These are phyloP conservation scores for Calameuta idolon DNA, from an alignment of 2,888 invertebrate genomes.

Conservation along the genomic window DNA sequence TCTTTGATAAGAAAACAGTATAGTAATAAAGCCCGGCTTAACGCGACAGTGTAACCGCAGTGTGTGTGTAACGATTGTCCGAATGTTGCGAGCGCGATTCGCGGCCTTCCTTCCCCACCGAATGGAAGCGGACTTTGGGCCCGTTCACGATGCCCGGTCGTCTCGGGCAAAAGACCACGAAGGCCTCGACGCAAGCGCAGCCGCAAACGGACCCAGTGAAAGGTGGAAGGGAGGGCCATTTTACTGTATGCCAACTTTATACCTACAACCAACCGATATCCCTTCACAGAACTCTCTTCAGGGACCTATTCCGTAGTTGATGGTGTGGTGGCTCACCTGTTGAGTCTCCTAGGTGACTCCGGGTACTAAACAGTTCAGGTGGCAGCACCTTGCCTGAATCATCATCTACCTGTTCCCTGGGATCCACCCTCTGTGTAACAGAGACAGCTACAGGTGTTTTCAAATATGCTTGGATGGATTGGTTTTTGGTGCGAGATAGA, in stretches of 20 bases:
- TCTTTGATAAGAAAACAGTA: background rate
- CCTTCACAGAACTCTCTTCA: slow-evolving; percentile 11
- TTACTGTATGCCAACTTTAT: slow-evolving; percentile 7
- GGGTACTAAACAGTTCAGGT: slow-evolving; percentile 29
- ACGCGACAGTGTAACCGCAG: background rate
- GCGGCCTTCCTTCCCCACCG: slow-evolving; percentile 51
- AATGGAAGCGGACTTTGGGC: slow-evolving; percentile 56
- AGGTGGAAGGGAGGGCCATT: slow-evolving; percentile 17
- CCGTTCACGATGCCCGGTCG: slow-evolving; percentile 39
- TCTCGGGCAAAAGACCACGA: slow-evolving; percentile 41
- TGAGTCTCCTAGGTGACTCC: slow-evolving; percentile 17
- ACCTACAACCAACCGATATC: slow-evolving; percentile 28
- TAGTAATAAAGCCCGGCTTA: background rate
- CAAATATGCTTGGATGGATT: background rate
- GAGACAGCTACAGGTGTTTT: background rate
- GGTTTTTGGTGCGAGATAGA: background rate
- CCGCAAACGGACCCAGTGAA: slow-evolving; percentile 18
- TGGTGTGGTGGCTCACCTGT: slow-evolving; percentile 26
- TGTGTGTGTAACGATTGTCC: background rate
- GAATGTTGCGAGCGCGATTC: slow-evolving; percentile 42
- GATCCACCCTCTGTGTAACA: background rate
- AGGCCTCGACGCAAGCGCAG: slow-evolving; percentile 22
- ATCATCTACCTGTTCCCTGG: background rate
- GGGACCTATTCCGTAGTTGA: slow-evolving; percentile 32
- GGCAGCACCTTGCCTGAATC: slow-evolving; percentile 46